phyloP scores from a whole-genome alignment of 2,113 vertebrate species.

The Ageneiosus marmoratus region DNA sequence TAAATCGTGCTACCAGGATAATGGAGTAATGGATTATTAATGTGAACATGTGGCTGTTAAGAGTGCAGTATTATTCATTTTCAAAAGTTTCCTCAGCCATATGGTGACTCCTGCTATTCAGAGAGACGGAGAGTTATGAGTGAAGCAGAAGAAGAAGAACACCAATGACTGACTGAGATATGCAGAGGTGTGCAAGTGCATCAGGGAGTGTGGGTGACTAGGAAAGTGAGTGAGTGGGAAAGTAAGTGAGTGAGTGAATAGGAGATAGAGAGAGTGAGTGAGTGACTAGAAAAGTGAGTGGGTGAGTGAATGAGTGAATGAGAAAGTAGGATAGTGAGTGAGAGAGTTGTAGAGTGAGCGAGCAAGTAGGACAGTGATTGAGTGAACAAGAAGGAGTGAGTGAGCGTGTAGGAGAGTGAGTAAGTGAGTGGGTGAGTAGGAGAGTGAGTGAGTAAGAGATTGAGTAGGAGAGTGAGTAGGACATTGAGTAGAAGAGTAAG shows the following conservation, averaged over 20 bases:
- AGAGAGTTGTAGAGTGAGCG: not conserved
- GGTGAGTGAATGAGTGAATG: not conserved
- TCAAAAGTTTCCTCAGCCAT: conserved; percentile 10
- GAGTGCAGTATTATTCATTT: conserved; percentile 19
- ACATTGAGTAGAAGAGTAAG: not conserved
- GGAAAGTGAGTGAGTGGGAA: not conserved
- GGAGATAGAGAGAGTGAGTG: not conserved
- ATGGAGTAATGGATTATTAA: conserved; percentile 25
- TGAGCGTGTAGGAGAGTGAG: not conserved
- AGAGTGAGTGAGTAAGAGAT: not conserved
- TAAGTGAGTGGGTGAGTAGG: not conserved
- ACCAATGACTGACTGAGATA: not conserved
- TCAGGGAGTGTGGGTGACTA: not conserved
- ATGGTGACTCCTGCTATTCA: conserved; percentile 14
- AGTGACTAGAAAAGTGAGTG: not conserved
- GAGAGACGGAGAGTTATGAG: not conserved
- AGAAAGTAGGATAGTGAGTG: not conserved
- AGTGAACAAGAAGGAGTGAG: not conserved
- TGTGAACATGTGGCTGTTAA: conserved; percentile 13
- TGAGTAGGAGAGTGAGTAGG: too few species aligned
- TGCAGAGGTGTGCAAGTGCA: not conserved
- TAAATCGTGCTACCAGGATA: conserved; percentile 7
- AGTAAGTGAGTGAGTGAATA: not conserved
- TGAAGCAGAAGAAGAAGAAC: not conserved
- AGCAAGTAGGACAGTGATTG: not conserved